A percentile compares a stretch with the other conserved stretches of the same genome.
These are phyloP conservation scores for Eristalis pertinax DNA, from an alignment of 2,888 invertebrate genomes.

Conservation along the genomic window DNA sequence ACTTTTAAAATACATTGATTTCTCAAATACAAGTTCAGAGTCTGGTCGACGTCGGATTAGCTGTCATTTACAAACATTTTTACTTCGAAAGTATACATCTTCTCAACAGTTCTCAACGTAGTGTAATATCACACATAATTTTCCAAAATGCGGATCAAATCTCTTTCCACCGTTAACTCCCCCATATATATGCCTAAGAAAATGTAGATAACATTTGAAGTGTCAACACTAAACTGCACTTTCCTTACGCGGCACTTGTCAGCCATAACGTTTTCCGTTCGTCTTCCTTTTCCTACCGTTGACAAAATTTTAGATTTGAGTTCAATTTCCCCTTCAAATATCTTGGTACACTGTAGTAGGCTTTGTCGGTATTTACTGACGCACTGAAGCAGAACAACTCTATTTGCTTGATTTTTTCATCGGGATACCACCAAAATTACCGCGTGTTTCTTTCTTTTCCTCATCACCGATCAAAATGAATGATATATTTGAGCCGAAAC, in stretches of 20 bases:
- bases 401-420: background rate
- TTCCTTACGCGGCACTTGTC: slow-evolving; percentile 19
- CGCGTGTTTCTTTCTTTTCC: background rate
- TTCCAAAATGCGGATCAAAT: no score
- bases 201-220: background rate
- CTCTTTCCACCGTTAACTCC: no score
- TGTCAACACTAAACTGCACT: slow-evolving; percentile 30
- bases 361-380: background rate
- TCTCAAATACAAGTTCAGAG: no score
- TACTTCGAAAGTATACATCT: no score
- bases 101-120: no score
- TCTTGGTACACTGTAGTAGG: slow-evolving; percentile 28
- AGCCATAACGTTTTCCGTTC: slow-evolving; percentile 25
- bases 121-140: no score
- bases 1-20: no score
- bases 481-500: slow-evolving; percentile 13
- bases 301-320: slow-evolving; percentile 35
- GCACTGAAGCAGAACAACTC: background rate
- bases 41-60: no score
- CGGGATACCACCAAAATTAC: background rate
- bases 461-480: slow-evolving; percentile 8
- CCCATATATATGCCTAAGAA: background rate
- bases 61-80: no score
- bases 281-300: slow-evolving; percentile 50
- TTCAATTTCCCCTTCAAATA: slow-evolving; percentile 14